These are phyloP conservation scores for Sterna hirundo DNA, from an alignment of 2,113 vertebrate species.

Conservation along the genomic window DNA sequence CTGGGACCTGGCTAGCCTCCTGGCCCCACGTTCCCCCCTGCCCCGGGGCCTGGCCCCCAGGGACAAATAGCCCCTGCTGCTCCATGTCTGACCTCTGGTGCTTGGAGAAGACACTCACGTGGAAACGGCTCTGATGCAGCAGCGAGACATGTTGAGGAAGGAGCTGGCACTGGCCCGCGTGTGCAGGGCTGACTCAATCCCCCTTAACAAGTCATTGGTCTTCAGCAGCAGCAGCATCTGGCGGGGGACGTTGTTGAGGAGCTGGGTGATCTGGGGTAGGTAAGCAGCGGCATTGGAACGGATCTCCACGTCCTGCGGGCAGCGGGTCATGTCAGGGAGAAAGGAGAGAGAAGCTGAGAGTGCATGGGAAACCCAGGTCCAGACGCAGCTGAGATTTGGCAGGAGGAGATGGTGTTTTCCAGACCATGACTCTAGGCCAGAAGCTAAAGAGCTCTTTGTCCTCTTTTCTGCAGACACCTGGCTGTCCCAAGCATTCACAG, in stretches of 20 bases:
- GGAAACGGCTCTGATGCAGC: slow-evolving; percentile 87
- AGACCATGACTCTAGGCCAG: neutral
- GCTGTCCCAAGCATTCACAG: neutral
- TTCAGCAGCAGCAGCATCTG: slow-evolving; percentile 97
- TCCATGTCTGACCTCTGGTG: neutral
- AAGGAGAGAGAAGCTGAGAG: slow-evolving; percentile 13
- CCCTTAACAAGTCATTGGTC: slow-evolving; percentile 94
- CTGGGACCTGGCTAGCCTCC: neutral
- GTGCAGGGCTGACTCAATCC: slow-evolving; percentile 88
- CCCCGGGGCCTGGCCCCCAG: neutral
- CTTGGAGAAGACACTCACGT: slow-evolving; percentile 71
- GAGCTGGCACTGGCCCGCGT: slow-evolving; percentile 90
- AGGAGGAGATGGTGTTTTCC: neutral
- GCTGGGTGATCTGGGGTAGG: slow-evolving; percentile 93
- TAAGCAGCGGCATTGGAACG: slow-evolving; percentile 86
- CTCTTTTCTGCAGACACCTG: neutral
- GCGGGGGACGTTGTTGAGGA: slow-evolving; percentile 88
- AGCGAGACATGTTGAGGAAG: slow-evolving; percentile 97
- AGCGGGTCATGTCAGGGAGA: neutral
- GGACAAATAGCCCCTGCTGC: neutral
- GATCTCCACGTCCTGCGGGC: slow-evolving; percentile 85
- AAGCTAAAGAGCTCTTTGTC: neutral
- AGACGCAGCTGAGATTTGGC: neutral
- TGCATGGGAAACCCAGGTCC: neutral
- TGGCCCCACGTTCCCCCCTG: neutral